Base-by-base conservation (phyloP, 2,797 vertebrate genomes). In the Cetoscarus ocellatus region DNA sequence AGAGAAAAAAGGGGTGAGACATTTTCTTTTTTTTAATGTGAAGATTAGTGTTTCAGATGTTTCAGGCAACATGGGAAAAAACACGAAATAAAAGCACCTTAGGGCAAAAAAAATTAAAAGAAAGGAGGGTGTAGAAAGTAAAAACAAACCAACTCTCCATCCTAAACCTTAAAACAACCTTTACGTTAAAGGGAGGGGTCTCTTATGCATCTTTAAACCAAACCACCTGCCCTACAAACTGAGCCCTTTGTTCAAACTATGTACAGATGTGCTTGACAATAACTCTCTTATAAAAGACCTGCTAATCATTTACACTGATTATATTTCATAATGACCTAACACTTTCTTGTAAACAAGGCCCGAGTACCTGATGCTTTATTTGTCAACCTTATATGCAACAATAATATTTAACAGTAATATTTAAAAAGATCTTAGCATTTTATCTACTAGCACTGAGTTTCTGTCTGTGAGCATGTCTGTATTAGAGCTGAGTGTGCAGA, bases 401-500 rank as follows among this genome's bases (percentile, higher is more conserved):
- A 13, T 54, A 35, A 18, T 13, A 56, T 44, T 3, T 13, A 13
- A 44, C 11, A 44, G 12, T 43, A 14, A 44, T 6, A 6, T 3
- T 39, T 27, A 39, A 39, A 39, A 17, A 34, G 5, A 34, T 35
- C 27, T 27, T 14, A 53, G 35, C 15, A 3, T n/a, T 9, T 35
- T 11, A 36, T 8, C 35, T 36, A 18, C 17, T 19, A 49, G 19
- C 11, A 12, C 48, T 19, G 17, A 49, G 12, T 1, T 7, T 18
- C 8, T 48, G 18, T 51, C 19, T 40, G 50, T 11, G 34, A 74
- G 66, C 55, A 59, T 53, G 58, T 78, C 58, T 3, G 9, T 10
- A 35, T 66, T 65, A 85, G 62, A 51, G 88, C 88, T 85, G 88
- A 92, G 70, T 66, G 61, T 74, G 86, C 80, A 72, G 73, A 84